Conservation (phyloP, 2,113 vertebrate species). For the Chaetura pelagica region DNA sequence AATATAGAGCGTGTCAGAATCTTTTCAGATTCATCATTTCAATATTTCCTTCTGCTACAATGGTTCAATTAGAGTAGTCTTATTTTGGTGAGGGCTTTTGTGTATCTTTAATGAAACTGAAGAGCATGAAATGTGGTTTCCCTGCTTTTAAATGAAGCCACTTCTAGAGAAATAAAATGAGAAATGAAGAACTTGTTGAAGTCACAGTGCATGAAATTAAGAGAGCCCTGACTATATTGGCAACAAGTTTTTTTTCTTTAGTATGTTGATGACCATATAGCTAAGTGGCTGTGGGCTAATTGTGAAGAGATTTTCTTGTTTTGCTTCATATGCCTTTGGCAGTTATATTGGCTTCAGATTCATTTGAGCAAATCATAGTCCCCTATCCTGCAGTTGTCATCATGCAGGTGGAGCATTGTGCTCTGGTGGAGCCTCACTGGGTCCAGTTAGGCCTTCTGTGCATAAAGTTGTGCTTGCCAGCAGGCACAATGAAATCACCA, state of each 20-base stretch:
- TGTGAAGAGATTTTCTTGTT: conserved; percentile 9
- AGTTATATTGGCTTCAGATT: conserved; percentile 29
- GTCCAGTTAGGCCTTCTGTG: not conserved
- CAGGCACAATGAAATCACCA: not conserved
- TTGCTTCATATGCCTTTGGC: conserved; percentile 36
- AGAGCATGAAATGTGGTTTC: conserved; percentile 84
- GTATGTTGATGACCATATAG: conserved; percentile 64
- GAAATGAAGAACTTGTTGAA: conserved; percentile 81
- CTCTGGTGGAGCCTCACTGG: not conserved
- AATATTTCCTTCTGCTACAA: conserved; percentile 75
- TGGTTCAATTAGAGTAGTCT: conserved; percentile 78
- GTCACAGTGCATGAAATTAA: conserved; percentile 86
- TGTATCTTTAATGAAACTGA: conserved; percentile 83
- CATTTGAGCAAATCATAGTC: not conserved
- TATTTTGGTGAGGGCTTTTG: conserved; percentile 76
- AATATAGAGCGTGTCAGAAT: conserved; percentile 33
- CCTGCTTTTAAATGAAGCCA: conserved; percentile 80
- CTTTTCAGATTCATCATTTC: conserved; percentile 73
- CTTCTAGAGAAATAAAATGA: conserved; percentile 82
- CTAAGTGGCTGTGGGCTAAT: conserved; percentile 40
- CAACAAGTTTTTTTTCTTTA: conserved; percentile 63
- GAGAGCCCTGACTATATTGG: conserved; percentile 70
- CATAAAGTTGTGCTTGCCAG: not conserved
- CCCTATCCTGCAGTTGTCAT: not conserved
- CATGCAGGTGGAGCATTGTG: not conserved